phyloP scores from a whole-genome alignment of 2,888 invertebrate species.

The Folsomia candida region DNA sequence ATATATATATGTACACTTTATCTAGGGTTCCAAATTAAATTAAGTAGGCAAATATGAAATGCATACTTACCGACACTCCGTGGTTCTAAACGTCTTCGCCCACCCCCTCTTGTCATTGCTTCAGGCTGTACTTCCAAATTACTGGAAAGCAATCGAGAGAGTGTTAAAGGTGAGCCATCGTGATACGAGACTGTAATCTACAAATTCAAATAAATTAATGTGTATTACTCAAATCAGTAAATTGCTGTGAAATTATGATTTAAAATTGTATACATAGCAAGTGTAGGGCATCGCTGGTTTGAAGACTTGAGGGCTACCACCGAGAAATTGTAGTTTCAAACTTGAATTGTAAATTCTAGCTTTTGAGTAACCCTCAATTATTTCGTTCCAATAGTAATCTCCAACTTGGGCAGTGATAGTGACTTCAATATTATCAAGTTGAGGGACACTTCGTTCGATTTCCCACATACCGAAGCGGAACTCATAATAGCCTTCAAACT shows the following conservation, averaged over 20 bases:
- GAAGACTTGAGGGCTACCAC: slow-evolving; percentile 88
- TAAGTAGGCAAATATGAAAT: too few species aligned
- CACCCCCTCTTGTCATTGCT: slow-evolving; percentile 63
- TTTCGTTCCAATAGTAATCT: slow-evolving; percentile 79
- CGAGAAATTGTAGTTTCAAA: slow-evolving; percentile 73
- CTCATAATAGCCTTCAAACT: slow-evolving; percentile 85
- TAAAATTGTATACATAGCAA: slow-evolving; percentile 66
- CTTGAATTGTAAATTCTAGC: slow-evolving; percentile 86
- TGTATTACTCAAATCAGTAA: neutral
- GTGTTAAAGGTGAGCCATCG: slow-evolving; percentile 77
- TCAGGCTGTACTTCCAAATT: slow-evolving; percentile 67
- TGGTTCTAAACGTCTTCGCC: slow-evolving; percentile 65
- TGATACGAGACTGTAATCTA: slow-evolving; percentile 84
- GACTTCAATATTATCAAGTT: slow-evolving; percentile 74
- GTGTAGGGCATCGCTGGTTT: slow-evolving; percentile 92
- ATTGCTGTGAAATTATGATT: slow-evolving; percentile 46
- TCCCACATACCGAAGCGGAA: slow-evolving; percentile 84
- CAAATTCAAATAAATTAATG: slow-evolving; percentile 37
- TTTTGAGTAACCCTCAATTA: slow-evolving; percentile 81
- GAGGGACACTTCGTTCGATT: slow-evolving; percentile 63
- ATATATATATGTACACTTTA: too few species aligned
- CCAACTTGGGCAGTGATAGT: slow-evolving; percentile 82
- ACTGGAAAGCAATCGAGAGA: slow-evolving; percentile 64
- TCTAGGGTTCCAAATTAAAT: too few species aligned
- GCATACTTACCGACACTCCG: slow-evolving; percentile 63